phyloP scores from a whole-genome alignment of 2,888 invertebrate genomes.

The Aricia artaxerxes region DNA sequence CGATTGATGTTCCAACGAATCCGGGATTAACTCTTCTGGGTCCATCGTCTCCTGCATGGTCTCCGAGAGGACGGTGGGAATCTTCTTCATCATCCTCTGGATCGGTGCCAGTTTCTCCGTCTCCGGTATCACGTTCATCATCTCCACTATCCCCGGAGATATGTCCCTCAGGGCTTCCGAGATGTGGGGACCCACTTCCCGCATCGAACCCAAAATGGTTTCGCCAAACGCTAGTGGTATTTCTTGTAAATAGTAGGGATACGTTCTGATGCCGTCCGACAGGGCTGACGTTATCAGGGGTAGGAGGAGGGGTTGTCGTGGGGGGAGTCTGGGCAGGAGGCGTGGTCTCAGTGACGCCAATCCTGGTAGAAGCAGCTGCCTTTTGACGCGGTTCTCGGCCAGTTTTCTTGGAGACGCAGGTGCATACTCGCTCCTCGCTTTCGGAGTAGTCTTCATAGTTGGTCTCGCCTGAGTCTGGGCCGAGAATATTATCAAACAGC shows the following conservation, averaged over 20 bases:
- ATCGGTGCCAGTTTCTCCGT: slow-evolving; percentile 57
- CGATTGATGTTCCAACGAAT: slow-evolving; percentile 45
- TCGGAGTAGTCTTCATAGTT: slow-evolving; percentile 51
- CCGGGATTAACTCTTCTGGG: slow-evolving; percentile 52
- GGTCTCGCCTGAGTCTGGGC: slow-evolving; percentile 55
- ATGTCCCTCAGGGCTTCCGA: slow-evolving; percentile 71
- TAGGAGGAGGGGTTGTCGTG: slow-evolving; percentile 63
- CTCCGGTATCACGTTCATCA: slow-evolving; percentile 68
- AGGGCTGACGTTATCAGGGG: slow-evolving; percentile 69
- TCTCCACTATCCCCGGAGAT: slow-evolving; percentile 72
- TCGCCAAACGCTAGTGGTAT: slow-evolving; percentile 73
- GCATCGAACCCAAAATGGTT: slow-evolving; percentile 70
- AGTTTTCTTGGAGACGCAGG: slow-evolving; percentile 48
- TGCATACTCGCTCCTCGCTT: slow-evolving; percentile 48
- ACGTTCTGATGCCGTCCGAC: slow-evolving; percentile 70
- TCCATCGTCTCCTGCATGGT: slow-evolving; percentile 66
- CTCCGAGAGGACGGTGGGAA: slow-evolving; percentile 69
- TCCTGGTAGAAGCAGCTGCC: slow-evolving; percentile 64
- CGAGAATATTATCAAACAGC: slow-evolving; percentile 68
- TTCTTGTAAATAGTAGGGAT: slow-evolving; percentile 75
- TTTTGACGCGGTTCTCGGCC: slow-evolving; percentile 54
- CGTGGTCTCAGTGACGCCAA: slow-evolving; percentile 56
- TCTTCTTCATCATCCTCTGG: slow-evolving; percentile 63
- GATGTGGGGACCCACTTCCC: slow-evolving; percentile 71
- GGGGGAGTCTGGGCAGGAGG: slow-evolving; percentile 55